These are phyloP conservation scores for Alethe castanea DNA, from an alignment of 2,113 vertebrate genomes.

Conservation along the genomic window DNA sequence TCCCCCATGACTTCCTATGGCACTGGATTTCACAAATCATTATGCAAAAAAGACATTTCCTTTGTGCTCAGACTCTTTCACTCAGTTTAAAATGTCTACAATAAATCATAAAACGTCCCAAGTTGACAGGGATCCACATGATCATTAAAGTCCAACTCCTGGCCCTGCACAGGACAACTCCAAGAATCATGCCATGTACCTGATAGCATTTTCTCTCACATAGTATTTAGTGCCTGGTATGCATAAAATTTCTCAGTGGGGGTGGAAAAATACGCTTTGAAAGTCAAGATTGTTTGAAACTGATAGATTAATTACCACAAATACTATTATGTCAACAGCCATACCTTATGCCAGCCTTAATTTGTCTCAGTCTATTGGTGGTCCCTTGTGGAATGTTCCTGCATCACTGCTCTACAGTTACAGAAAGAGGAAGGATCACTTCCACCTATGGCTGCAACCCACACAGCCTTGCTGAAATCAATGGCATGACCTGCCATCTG, in stretches of 20 bases:
- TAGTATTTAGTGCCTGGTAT: not conserved
- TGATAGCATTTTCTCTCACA: not conserved
- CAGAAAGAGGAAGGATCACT: not conserved
- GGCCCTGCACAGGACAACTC: not conserved
- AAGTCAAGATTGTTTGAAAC: not conserved
- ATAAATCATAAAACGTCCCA: not conserved
- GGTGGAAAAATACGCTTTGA: not conserved
- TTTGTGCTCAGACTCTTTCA: not conserved
- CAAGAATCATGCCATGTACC: not conserved
- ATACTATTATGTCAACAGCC: not conserved
- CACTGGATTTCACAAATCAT: not conserved
- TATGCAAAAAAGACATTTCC: not conserved
- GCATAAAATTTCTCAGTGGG: not conserved
- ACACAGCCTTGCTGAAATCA: not conserved
- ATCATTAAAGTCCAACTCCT: not conserved
- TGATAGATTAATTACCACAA: not conserved
- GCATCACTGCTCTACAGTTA: accelerated
- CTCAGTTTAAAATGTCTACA: not conserved
- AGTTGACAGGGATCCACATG: not conserved
- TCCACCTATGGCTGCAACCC: not conserved
- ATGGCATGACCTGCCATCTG: not conserved
- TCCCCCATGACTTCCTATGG: not conserved
- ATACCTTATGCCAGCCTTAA: not conserved
- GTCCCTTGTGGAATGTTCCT: not conserved
- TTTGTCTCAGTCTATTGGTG: slow-evolving; percentile 1